Evolutionary conservation across 2,888 invertebrate genomes (phyloP), one percentile per base, ranked within the genome.

Genomic region (Eupithecia abbreviata): DNA sequence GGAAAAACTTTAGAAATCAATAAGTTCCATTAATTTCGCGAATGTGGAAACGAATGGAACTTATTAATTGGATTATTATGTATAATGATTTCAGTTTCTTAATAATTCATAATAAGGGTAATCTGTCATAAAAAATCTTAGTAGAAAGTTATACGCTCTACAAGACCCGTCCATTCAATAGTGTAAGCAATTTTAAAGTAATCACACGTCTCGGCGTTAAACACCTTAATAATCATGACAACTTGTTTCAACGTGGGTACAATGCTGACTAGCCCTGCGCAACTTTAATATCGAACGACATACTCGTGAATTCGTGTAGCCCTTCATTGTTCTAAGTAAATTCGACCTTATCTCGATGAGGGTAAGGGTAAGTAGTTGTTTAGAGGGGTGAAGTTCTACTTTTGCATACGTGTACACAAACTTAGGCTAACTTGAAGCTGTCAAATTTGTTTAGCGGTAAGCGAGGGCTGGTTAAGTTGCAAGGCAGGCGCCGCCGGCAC

Each of bases 401-500:
- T 88, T 91, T 88, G 90, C 86, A 85, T 85, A 86, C 87, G 86
- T 90, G 89, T 90, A 89, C 90, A 89, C 90, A 90, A 93, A 93
- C 92, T 94, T 93, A 87, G 89, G 87, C 90, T 91, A 94, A 94
- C 90, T 94, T 93, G 86, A 88, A 92, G 93, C 95, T 94, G 94
- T 94, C 95, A 95, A 94, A 95, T 94, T 94, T 94, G 94, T 94
- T 94, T 93, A 94, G 94, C 90, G 93, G 94, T 91, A 88, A 90
- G 89, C 91, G 91, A 90, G 92, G 92, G 91, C 89, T 88, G 91
- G 89, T 90, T 89, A 93, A 92, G 93, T 93, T 91, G 89, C 86
- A 86, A 90, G 87, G 87, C 85, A 87, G 89, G 88, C 88, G 93
- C 93, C 92, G 89, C 87, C 84, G 91, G 94, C 93, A 89, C 90